Conservation (phyloP, 2,113 vertebrate genomes). For the Melanotaenia duboulayi region DNA sequence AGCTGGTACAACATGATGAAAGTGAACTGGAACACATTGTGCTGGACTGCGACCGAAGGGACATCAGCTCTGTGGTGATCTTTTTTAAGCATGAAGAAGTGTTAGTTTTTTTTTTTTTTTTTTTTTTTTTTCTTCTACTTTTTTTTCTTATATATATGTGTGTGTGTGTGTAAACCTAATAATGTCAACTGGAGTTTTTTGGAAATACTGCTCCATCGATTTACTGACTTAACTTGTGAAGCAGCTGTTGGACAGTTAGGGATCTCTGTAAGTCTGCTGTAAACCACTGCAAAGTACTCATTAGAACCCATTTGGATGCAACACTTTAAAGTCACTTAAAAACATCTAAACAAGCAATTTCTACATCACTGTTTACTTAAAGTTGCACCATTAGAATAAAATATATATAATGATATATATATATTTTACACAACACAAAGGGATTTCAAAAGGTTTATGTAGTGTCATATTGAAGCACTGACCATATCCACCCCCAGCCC, state of each 20-base stretch:
- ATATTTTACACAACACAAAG: not conserved
- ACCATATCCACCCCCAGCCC: slow-evolving; percentile 30
- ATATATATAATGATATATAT: rapidly evolving
- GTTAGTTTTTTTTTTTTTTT: slow-evolving; percentile 21
- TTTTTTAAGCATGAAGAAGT: slow-evolving; percentile 76
- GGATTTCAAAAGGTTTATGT: not conserved
- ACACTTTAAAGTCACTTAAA: not conserved
- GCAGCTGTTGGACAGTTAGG: slow-evolving; percentile 47
- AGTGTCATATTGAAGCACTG: not conserved
- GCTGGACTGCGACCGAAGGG: slow-evolving; percentile 80
- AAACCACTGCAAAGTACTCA: slow-evolving; percentile 26
- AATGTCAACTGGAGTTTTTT: slow-evolving; percentile 50
- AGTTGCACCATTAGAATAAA: not conserved
- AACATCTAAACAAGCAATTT: not conserved
- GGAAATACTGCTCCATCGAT: slow-evolving; percentile 64
- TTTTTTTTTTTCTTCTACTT: not conserved
- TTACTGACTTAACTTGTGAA: slow-evolving; percentile 68
- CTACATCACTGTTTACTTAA: not conserved
- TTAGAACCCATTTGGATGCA: slow-evolving; percentile 24
- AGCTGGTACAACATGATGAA: slow-evolving; percentile 82
- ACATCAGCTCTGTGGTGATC: slow-evolving; percentile 73
- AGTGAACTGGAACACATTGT: slow-evolving; percentile 83
- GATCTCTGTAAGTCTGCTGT: slow-evolving; percentile 52
- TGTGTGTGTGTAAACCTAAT: slow-evolving; percentile 54
- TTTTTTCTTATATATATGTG: slow-evolving; percentile 1